Evolutionary conservation across 92 coral and sea anemone genomes (phyloP), one percentile per base, ranked within the genome.

Genomic region (Phenganax marumi): DNA sequence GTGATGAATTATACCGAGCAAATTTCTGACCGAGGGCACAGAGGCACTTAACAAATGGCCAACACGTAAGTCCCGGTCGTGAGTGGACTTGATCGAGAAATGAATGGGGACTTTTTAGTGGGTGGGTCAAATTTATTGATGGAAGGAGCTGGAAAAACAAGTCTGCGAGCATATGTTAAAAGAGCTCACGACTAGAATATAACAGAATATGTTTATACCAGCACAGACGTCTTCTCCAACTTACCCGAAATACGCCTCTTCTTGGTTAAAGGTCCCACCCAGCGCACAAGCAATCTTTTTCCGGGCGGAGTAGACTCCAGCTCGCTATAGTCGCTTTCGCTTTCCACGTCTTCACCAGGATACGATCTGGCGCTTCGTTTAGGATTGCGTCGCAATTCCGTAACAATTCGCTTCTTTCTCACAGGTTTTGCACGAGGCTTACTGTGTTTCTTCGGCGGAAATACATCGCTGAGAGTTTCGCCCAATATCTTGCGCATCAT

Each of bases 401-500:
- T 17, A 48, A 48, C 0, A 80, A 79, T 6, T 73, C 48, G 24
- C 72, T 53, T 9, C 70, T 73, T 24, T 26, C 65, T 49, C 12
- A 17, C 66, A 5, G 79, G 77, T 21, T 57, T 84, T 47, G 79
- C 9, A 68, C 85, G 62, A 17, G 58, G 51, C 48, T 57, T 26
- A 24, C 46, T 39, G 10, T 87, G 81, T 13, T 56, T 71, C 39
- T 47, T 26, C 12, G 76, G 11, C 18, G 60, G 84, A 47, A 24
- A 12, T 12, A 21, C 53, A n/a, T 49, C 18, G 87, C 51, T 43
- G 80, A 61, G 11, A 12, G 49, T 89, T 56, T 89, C 85, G 4
- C 97, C 93, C 23, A 93, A 93, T 24, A 93, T 83, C 76, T 81
- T 81, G 55, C 77, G 82, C 33, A 93, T 73, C 87, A 91, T 83